Base-by-base conservation (phyloP, 2,797 vertebrate genomes). In the Mionectes olivaceus region DNA sequence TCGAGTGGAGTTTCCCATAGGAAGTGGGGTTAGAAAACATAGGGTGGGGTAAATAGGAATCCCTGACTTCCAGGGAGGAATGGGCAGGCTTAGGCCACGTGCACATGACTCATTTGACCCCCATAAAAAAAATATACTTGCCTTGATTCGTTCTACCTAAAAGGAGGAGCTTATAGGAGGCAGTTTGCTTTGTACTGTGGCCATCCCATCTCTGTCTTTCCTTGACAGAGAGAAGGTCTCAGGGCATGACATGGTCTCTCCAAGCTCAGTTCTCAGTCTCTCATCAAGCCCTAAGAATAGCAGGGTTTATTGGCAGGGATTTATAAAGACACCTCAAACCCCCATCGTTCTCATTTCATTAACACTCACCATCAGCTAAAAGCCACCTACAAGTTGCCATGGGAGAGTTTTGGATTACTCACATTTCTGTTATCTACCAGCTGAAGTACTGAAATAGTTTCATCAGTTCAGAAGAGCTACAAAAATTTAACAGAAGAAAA, bases 131-230 rank as follows among this genome's bases (percentile, higher is more conserved):
- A 89, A 56, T 2, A 39, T 4, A 7, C 3, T 27, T 59, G 2
- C 23, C 28, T 82, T 71, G 16, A 41, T 71, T 67, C 24, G 27
- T 39, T 30, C 28, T 23, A 52, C 28, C 30, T 69, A 11, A 64
- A 61, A 82, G 13, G n/a, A 83, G 11, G 4, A 7, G 11, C 13
- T 50, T 16, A 6, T 3, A 55, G 30, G 13, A 75, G 9, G 63
- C 3, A 47, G 3, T 8, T 61, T 1, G 0, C 24, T 56, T 44
- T 23, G 41, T 53, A 23, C 3, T 0, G 0, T 35, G 10, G 5
- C 8, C 61, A 30, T 6, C 18, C 9, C 30, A 33, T 23, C 23
- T 83, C 27, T 35, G 13, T 15, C 15, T 27, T 25, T 52, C 35
- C 37, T 50, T 32, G 30, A 11, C 9, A 83, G 24, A 65, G 14